Base-by-base conservation (phyloP, 2,113 vertebrate genomes). In the Cinclus mexicanus region DNA sequence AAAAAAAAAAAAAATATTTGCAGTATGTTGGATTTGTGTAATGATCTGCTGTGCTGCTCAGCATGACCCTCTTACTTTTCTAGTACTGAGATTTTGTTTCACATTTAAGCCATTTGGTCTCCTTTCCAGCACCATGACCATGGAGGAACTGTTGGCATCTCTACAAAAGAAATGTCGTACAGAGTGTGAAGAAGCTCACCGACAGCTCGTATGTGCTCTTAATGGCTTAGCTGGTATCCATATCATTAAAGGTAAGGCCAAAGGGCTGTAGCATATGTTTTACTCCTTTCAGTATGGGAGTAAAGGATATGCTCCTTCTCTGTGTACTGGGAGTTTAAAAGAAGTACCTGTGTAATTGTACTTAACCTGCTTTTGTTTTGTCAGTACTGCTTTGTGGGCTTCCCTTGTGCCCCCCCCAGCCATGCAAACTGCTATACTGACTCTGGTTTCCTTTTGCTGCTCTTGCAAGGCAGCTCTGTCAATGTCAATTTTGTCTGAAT, bases 201-300 rank as follows among this genome's bases (percentile, higher is more conserved):
- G 99, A 69, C 99, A 99, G 92, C 91, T 99, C 77, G 99, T 99
- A 94, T 99, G 99, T 90, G 99, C 99, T 74, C 98, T 99, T 87
- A 99, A 99, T 57, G 99, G 99, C 60, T 98, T 99, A 97, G 99
- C 99, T 39, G 99, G 99, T 94, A 99, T 99, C 96, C 99, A 99
- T 95, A 99, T 99, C 93, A 99, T 99, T 98, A 99, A 99, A 99
- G 98, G 99, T 99, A 98, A 95, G 94, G 83, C 59, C 47, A 29
- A 46, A 86, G 81, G 90, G 47, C 92, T 94, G 25, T 83, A 70
- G 29, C 18, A 6, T 76, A 14, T 52, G 53, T 23, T 68, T 80
- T 55, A 55, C 31, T 29, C 33, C 65, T 83, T 76, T 41, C 19
- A 37, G 31, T 24, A 24, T 19, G 57, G 22, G 26, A 59, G 33